Conservation (phyloP, 2,113 vertebrate species). For the Plecturocebus donacophilus region DNA sequence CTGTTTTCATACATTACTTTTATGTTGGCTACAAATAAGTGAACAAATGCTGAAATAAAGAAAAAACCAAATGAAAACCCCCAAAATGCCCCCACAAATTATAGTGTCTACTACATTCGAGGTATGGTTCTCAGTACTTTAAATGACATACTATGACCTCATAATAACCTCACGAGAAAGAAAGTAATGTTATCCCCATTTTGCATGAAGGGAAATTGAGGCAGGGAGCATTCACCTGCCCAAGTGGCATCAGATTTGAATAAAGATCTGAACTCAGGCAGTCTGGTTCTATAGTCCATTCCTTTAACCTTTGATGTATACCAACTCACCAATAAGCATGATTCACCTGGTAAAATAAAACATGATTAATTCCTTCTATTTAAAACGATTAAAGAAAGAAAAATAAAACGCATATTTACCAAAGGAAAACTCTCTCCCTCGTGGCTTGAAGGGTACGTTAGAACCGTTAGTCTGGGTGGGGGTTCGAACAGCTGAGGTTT, state of each 20-base stretch:
- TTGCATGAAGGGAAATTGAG: not conserved
- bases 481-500: conserved; percentile 63
- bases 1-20: not conserved
- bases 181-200: not conserved
- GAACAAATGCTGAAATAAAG: not conserved
- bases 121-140: not conserved
- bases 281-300: not conserved
- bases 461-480: conserved; percentile 82
- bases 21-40: not conserved
- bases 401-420: conserved; percentile 78
- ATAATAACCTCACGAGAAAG: not conserved
- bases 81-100: not conserved
- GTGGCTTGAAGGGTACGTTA: conserved; percentile 75
- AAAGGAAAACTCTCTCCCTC: conserved; percentile 88
- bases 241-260: not conserved
- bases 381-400: not conserved
- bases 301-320: not conserved
- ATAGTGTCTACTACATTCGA: not conserved
- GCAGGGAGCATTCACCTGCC: not conserved
- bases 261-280: not conserved
- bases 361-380: not conserved
- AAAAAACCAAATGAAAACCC: not conserved
- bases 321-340: not conserved
- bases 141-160: not conserved
- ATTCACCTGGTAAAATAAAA: not conserved